These are phyloP conservation scores for Diogma glabrata DNA, from an alignment of 2,888 invertebrate genomes.

Conservation along the genomic window DNA sequence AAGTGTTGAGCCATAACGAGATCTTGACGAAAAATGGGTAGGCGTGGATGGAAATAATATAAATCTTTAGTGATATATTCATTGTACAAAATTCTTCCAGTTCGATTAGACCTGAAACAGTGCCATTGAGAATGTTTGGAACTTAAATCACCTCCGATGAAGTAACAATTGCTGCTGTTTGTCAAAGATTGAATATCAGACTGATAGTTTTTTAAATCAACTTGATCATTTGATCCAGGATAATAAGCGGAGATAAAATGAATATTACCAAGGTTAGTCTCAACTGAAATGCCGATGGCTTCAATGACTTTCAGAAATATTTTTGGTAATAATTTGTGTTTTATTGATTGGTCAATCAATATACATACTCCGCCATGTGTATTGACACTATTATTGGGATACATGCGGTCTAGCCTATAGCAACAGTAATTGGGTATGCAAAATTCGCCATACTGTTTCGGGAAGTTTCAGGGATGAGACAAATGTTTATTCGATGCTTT, in stretches of 20 bases:
- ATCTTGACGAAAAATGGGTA: background rate
- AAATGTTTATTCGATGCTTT: background rate
- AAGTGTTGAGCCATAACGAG: background rate
- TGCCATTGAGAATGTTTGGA: too few species aligned
- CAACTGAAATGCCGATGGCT: background rate
- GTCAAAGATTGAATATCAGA: too few species aligned
- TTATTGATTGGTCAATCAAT: background rate
- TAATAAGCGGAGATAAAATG: too few species aligned
- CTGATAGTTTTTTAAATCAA: too few species aligned
- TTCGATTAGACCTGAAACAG: background rate
- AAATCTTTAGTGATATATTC: background rate
- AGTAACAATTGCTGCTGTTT: too few species aligned
- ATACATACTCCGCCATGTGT: background rate
- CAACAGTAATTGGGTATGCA: too few species aligned
- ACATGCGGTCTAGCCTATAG: background rate
- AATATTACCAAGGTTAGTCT: background rate
- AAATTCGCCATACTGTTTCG: too few species aligned
- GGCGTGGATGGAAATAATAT: background rate
- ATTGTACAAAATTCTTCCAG: background rate
- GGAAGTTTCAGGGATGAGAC: background rate
- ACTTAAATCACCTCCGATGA: too few species aligned
- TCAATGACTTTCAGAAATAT: background rate
- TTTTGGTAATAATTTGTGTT: background rate
- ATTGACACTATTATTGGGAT: background rate
- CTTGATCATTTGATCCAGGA: too few species aligned